Base-by-base conservation (phyloP, 2,888 invertebrate species). In the Pharmacophagus antenor region DNA sequence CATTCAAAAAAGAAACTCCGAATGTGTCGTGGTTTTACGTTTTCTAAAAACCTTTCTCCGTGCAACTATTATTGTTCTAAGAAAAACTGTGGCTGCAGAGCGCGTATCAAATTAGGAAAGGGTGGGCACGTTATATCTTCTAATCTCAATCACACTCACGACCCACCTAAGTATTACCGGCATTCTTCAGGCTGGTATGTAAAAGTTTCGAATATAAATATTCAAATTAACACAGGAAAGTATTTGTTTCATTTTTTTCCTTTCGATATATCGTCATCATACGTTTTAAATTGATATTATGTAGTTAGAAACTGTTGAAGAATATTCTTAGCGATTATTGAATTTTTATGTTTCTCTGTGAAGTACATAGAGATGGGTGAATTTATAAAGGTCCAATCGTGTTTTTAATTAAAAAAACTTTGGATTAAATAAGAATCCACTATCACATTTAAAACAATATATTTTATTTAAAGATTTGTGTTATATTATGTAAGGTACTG, bases 111-210 rank as follows among this genome's bases (percentile, higher is more conserved):
- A 20, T n/a, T 69, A 22, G 58, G 50, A 20, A 5, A 18, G 12
- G 20, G 62, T 10, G 66, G 66, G 1, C 18, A 23, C 12, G 46
- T 66, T n/a, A 22, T 58, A 2, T 31, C 59, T 15, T 23, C 44
- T 6, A n/a, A 8, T 22, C 50, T 54, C 18, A 31, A 20, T 22
- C 64, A 66, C 25, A 18, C 7, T 10, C 63, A 65, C 25, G 60
- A 31, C 1, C 63, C 63, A 6, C 63, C 66, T 10, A 59, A 41
- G n/a, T 66, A 58, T 47, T 25, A 47, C 3, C 22, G 12, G 12
- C 31, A 37, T 37, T 12, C 54, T 15, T 47, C 51, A 22, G 62
- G 62, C 20, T 17, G 23, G 17, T 62, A 58, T 27, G 25, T 56
- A 27, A 57, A 57, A 52, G 5, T 31, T 12, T 31, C 15, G n/a